Percentiles rank a stretch among this genome's conserved stretches.
Evolutionary conservation across 2,797 vertebrate genomes (phyloP).

Genomic region (Notolabrus celidotus): DNA sequence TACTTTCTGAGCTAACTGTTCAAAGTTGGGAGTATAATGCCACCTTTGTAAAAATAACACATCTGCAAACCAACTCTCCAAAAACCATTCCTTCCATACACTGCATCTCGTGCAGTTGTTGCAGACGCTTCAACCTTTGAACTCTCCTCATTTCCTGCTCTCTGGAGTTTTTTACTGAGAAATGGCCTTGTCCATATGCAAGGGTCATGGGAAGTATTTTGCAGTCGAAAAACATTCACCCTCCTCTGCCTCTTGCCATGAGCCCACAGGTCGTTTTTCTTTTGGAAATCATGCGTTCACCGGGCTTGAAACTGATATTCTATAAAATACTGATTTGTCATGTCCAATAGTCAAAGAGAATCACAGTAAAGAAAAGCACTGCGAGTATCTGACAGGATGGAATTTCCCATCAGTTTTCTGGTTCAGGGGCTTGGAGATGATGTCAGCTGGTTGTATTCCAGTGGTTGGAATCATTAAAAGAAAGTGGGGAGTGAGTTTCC

Average conservation of each 20-base stretch:
- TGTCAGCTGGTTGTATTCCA: conserved; percentile 82
- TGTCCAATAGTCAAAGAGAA: conserved; percentile 42
- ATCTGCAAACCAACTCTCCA: conserved; percentile 27
- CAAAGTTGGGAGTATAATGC: conserved; percentile 10
- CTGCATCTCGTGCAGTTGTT: conserved; percentile 68
- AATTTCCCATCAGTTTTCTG: conserved; percentile 80
- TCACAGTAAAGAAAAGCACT: conserved; percentile 41
- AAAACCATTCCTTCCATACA: conserved; percentile 50
- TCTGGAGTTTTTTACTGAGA: conserved; percentile 74
- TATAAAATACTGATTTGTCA: conserved; percentile 48
- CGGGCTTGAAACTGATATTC: conserved; percentile 40
- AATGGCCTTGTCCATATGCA: conserved; percentile 80
- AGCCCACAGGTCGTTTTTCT: conserved; percentile 15
- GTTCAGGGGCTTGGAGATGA: conserved; percentile 73
- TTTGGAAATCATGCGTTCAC: conserved; percentile 36
- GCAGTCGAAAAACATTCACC: conserved; percentile 67
- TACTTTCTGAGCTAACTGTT: conserved; percentile 25
- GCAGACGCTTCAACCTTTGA: conserved; percentile 81
- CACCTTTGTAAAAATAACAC: conserved; percentile 40
- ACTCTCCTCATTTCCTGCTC: conserved; percentile 86
- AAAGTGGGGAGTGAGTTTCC: conserved; percentile 76
- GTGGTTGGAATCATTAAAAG: conserved; percentile 81
- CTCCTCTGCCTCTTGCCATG: conserved; percentile 54
- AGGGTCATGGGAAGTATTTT: conserved; percentile 87
- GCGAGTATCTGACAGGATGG: conserved; percentile 73